Percentiles rank a stretch among this genome's conserved stretches.
phyloP scores from a whole-genome alignment of 2,797 vertebrate genomes.

The Malurus leucopterus region DNA sequence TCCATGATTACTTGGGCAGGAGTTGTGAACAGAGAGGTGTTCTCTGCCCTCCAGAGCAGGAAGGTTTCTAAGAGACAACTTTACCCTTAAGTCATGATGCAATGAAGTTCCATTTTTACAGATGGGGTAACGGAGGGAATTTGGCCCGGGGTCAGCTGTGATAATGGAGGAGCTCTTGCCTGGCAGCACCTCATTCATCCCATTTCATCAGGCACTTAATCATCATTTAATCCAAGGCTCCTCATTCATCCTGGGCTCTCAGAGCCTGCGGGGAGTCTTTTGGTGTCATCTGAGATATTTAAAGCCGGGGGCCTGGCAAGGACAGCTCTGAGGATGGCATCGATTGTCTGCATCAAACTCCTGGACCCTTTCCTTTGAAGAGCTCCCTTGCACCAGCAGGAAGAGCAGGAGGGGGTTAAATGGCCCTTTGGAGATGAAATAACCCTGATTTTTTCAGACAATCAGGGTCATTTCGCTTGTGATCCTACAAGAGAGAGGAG shows the following conservation, averaged over 20 bases:
- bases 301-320: constrained; percentile 4
- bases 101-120: constrained; percentile 4
- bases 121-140: background rate
- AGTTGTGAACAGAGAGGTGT: background rate
- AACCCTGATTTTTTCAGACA: background rate
- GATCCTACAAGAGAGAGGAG: background rate
- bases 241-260: background rate
- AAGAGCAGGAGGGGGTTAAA: background rate
- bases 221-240: constrained; percentile 35
- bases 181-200: constrained; percentile 31
- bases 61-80: background rate
- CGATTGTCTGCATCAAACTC: background rate
- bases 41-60: background rate
- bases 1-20: background rate
- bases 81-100: background rate
- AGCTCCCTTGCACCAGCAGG: background rate
- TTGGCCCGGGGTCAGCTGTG: background rate
- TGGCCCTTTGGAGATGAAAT: background rate
- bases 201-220: constrained; percentile 3
- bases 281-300: constrained; percentile 5
- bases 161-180: constrained; percentile 35
- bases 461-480: background rate
- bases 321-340: background rate
- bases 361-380: constrained; percentile 23
- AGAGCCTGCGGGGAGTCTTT: background rate